Conservation (phyloP, 2,113 vertebrate genomes). For the Chiloscyllium plagiosum region DNA sequence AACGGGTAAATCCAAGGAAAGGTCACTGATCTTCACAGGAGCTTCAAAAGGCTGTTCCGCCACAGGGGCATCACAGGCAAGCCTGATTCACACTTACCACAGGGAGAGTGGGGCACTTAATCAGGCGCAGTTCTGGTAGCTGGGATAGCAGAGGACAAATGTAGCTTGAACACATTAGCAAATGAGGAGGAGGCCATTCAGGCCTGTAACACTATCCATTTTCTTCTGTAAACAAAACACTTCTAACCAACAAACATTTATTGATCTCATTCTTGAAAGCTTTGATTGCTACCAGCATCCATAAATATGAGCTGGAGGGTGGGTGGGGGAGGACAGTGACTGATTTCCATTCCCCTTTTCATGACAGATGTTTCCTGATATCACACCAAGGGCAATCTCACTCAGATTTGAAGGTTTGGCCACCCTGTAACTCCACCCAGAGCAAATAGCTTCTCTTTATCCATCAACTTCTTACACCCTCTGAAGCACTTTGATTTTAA, state of each 20-base stretch:
- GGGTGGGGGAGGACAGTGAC: no score
- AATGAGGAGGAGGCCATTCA: no score
- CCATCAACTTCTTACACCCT: not conserved
- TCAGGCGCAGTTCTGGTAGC: no score
- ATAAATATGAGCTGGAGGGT: not conserved
- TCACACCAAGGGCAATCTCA: not conserved
- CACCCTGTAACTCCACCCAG: not conserved
- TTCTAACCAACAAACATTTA: not conserved
- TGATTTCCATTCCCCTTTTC: not conserved
- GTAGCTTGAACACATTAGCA: no score
- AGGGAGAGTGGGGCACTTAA: no score
- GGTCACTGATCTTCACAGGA: no score
- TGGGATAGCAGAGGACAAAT: no score
- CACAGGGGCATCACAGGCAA: no score
- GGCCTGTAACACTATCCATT: no score
- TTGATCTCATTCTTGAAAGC: not conserved
- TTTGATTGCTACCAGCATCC: not conserved
- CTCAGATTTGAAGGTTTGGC: not conserved
- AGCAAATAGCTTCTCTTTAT: not conserved
- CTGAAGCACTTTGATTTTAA: not conserved
- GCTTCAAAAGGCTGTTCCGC: no score
- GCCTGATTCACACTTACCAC: no score
- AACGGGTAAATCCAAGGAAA: no score
- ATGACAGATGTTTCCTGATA: not conserved
- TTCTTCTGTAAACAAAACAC: not conserved